Evolutionary conservation across 2,113 vertebrate species (phyloP).

Genomic region (Sminthopsis crassicaudata): DNA sequence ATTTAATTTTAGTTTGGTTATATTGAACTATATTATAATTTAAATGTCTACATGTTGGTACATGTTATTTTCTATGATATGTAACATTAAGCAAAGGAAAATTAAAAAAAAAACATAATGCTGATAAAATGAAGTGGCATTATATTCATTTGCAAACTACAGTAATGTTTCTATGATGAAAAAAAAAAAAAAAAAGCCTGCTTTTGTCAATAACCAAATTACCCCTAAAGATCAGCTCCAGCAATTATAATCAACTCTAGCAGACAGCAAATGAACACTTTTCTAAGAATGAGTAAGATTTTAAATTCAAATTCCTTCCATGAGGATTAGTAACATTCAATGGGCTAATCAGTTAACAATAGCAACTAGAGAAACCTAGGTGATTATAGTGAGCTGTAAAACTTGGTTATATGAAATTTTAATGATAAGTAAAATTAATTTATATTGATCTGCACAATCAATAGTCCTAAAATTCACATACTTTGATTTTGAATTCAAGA

Average conservation of each 20-base stretch:
- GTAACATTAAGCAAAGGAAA: constrained; percentile 26
- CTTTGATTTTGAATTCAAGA: neutral
- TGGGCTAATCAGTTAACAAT: constrained; percentile 63
- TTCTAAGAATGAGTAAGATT: constrained; percentile 49
- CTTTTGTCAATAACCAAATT: constrained; percentile 58
- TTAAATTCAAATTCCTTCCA: constrained; percentile 61
- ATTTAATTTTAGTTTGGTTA: neutral
- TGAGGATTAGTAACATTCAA: constrained; percentile 56
- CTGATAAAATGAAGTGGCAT: neutral
- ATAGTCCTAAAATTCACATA: constrained; percentile 28
- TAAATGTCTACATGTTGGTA: constrained; percentile 3
- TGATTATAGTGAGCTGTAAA: constrained; percentile 42
- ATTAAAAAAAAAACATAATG: constrained; percentile 45
- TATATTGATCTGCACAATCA: constrained; percentile 46
- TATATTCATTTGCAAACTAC: constrained; percentile 24
- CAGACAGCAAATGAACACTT: constrained; percentile 59
- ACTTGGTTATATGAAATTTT: constrained; percentile 1
- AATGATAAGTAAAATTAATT: constrained; percentile 40
- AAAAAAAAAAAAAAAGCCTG: constrained; percentile 46
- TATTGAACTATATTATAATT: neutral
- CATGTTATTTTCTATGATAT: neutral
- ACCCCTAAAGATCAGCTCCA: neutral
- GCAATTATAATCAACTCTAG: constrained; percentile 49
- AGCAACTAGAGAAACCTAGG: constrained; percentile 41
- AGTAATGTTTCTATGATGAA: constrained; percentile 31